Evolutionary conservation across 2,888 invertebrate genomes (phyloP), one percentile per base, ranked within the genome.

Genomic region (Diadromus collaris): DNA sequence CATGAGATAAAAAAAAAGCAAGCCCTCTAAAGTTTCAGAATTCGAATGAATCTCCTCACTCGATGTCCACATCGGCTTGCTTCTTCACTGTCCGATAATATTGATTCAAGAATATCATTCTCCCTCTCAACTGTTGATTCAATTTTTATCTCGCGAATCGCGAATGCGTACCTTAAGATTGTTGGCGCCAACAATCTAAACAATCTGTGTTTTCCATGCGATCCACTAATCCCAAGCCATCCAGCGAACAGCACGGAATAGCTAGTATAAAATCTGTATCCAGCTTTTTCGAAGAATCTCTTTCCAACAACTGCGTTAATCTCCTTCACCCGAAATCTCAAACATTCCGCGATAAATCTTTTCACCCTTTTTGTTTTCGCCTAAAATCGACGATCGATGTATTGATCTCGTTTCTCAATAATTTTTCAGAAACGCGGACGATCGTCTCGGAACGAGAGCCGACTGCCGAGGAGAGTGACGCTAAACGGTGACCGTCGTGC

Each of bases 1-100:
- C 81, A 84, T 82, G 51, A 77, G 75, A 70, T 54, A 54, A 69
- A 41, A 41, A 38, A 16, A 38, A 38, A 4, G 16, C 3, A 16
- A 16, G 38, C 4, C 4, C 16, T 16, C 13, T 0, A 5, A 38
- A 38, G 16, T 41, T 16, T 16, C 13, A 16, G 16, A 41, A 41
- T 16, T 16, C 16, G 5, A 13, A 16, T 16, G 16, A 41, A 41
- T 41, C 16, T 4, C 38, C 38, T 16, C 13, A 41, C 16, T 16
- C 38, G 16, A 41, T 41, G 1, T n/a, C n/a, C n/a, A n/a, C n/a
- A 41, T 16, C 16, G n/a, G n/a, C 13, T 16, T 1, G 38, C 5
- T 16, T 41, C 13, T 41, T 41, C 16, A 5, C 16, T 0, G 38
- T 16, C 16, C 13, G 3, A 1, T 41, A 41, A 41, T 5, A 2